Base-by-base conservation (phyloP, 2,888 invertebrate genomes). In the Sisyra nigra region DNA sequence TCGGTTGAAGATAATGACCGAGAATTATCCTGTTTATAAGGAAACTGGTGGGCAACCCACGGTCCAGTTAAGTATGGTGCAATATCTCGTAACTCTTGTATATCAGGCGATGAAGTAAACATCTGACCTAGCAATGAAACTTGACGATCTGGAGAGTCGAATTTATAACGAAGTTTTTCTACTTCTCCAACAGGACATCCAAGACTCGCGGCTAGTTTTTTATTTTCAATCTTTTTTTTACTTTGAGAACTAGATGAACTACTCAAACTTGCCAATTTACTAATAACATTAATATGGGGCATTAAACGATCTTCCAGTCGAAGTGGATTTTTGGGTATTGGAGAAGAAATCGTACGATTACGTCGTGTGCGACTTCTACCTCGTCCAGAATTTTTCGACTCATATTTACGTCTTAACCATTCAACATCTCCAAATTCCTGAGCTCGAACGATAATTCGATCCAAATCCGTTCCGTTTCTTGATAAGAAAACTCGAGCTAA, bases 241-340 rank as follows among this genome's bases (percentile, higher is more conserved):
- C 51, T 18, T 50, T 47, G 5, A 51, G 50, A 11, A 53, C 51
- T 10, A 50, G 48, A 7, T 24, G 24, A 24, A 24, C 55, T 52
- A 45, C 57, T 62, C 34, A 62, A 53, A 1, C 76, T 70, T 0
- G 86, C 87, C 44, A 84, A 73, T 63, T 88, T 87, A 52, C 87
- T 87, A 52, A 88, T 89, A n/a, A 88, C 77, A 53, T 88, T 86
- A 50, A 88, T 87, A 54, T 83, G 86, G 1, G 88, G 87, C 86
- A 88, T 87, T 48, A 76, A 76, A 10, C 85, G 71, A 55, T 85
- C 80, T 44, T 75, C 75, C 1, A 73, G 66, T 30, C 74, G 68
- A 29, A 82, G 62, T 1, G 76, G 74, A 30, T 72, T 63, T 32
- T 72, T 66, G 7, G 74, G 74, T 40, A 81, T 75, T 0, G 83